These are phyloP conservation scores for Pelodiscus sinensis DNA, from an alignment of 2,113 vertebrate species.

Conservation along the genomic window DNA sequence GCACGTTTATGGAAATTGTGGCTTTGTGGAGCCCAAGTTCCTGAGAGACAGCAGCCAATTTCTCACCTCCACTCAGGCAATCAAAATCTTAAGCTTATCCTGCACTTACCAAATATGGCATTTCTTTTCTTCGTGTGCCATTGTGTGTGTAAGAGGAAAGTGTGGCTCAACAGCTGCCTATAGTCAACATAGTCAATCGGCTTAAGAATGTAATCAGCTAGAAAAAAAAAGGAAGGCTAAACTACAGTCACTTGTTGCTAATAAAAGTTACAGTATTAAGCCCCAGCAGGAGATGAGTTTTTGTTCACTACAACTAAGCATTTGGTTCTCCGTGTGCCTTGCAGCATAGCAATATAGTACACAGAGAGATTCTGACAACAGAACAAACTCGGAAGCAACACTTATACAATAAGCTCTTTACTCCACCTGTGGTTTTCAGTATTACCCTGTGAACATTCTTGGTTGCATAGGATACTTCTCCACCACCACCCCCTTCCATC, in stretches of 20 bases:
- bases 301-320: constrained; percentile 43
- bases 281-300: constrained; percentile 47
- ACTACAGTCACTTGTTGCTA: constrained; percentile 44
- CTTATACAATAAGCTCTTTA: background rate
- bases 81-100: constrained; percentile 29
- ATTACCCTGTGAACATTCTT: background rate
- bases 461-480: background rate
- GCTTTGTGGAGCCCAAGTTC: background rate
- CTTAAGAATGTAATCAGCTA: constrained; percentile 63
- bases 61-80: constrained; percentile 26
- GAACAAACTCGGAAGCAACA: background rate
- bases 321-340: constrained; percentile 44
- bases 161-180: constrained; percentile 63
- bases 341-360: background rate
- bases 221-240: constrained; percentile 46
- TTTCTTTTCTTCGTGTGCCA: constrained; percentile 15
- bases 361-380: background rate
- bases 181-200: constrained; percentile 49
- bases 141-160: constrained; percentile 54
- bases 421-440: background rate
- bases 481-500: background rate
- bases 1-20: background rate
- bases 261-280: constrained; percentile 58
- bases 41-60: background rate
- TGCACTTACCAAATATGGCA: background rate